A percentile compares a stretch with the other conserved stretches of the same genome.
Conservation (phyloP, 2,888 invertebrate genomes). For the Dromius quadrimaculatus region DNA sequence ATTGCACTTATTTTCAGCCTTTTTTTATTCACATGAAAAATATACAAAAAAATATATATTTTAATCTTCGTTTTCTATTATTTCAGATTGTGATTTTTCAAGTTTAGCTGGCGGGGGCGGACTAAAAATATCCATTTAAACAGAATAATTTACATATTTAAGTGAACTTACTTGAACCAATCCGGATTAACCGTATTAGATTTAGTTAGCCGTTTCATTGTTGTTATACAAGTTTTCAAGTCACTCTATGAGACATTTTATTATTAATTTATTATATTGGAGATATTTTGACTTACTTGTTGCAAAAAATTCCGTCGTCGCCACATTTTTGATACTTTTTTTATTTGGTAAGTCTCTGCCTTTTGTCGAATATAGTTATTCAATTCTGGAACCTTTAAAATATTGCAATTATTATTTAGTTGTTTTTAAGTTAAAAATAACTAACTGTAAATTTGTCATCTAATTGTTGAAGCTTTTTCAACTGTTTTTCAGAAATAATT, state of each 20-base stretch:
- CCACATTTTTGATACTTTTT: slow-evolving; percentile 61
- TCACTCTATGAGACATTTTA: slow-evolving; percentile 57
- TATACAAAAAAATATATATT: no score
- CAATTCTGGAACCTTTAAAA: slow-evolving; percentile 68
- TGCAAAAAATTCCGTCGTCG: slow-evolving; percentile 59
- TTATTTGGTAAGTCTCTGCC: slow-evolving; percentile 68
- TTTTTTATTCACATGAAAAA: no score
- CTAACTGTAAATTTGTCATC: slow-evolving; percentile 66
- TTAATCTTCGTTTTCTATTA: no score
- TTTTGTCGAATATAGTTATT: slow-evolving; percentile 72
- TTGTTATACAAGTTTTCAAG: slow-evolving; percentile 59
- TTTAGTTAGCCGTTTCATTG: slow-evolving; percentile 60
- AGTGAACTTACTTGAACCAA: slow-evolving; percentile 56
- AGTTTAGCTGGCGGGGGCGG: no score
- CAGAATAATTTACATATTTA: no score
- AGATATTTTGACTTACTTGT: slow-evolving; percentile 55
- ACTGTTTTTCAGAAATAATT: slow-evolving; percentile 63
- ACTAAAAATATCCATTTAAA: no score
- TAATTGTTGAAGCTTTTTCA: slow-evolving; percentile 65
- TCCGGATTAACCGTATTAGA: slow-evolving; percentile 46
- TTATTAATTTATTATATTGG: slow-evolving; percentile 57
- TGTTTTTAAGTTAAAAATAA: neutral
- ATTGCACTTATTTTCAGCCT: no score
- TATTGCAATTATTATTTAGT: no score
- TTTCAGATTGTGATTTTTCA: no score